These are phyloP conservation scores for Cheilinus undulatus DNA, from an alignment of 2,113 vertebrate species.

Conservation along the genomic window DNA sequence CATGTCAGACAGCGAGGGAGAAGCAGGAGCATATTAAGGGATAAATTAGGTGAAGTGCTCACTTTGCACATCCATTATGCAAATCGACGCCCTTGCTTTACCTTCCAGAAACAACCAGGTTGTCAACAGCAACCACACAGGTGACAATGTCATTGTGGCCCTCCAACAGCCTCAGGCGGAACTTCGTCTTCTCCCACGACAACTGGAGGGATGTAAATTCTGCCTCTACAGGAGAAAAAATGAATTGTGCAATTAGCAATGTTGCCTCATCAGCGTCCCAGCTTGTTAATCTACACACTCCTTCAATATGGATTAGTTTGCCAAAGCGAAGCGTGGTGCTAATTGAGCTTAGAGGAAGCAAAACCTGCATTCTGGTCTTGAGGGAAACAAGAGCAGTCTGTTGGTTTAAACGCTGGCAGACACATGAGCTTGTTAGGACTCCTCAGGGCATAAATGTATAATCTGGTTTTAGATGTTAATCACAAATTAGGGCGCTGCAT, in stretches of 20 bases:
- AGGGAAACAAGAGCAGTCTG: slow-evolving; percentile 44
- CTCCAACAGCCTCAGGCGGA: slow-evolving; percentile 81
- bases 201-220: slow-evolving; percentile 72
- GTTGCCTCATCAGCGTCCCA: slow-evolving; percentile 61
- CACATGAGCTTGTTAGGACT: slow-evolving; percentile 46
- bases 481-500: slow-evolving; percentile 25
- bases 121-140: slow-evolving; percentile 83
- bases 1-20: slow-evolving; percentile 38
- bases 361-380: slow-evolving; percentile 47
- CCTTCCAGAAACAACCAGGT: slow-evolving; percentile 87
- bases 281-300: slow-evolving; percentile 58
- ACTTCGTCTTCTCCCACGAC: slow-evolving; percentile 82
- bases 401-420: slow-evolving; percentile 58
- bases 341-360: slow-evolving; percentile 60
- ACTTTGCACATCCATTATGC: slow-evolving; percentile 64
- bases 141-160: slow-evolving; percentile 88
- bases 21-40: slow-evolving; percentile 45
- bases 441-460: slow-evolving; percentile 47
- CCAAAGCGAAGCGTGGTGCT: slow-evolving; percentile 37
- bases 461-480: slow-evolving; percentile 63
- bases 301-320: slow-evolving; percentile 66
- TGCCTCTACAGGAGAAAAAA: slow-evolving; percentile 68
- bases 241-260: slow-evolving; percentile 64
- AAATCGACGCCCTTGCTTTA: slow-evolving; percentile 59
- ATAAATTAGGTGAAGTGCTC: slow-evolving; percentile 72